Conservation (phyloP, 2,888 invertebrate species). For the Drosophila lutescens region DNA sequence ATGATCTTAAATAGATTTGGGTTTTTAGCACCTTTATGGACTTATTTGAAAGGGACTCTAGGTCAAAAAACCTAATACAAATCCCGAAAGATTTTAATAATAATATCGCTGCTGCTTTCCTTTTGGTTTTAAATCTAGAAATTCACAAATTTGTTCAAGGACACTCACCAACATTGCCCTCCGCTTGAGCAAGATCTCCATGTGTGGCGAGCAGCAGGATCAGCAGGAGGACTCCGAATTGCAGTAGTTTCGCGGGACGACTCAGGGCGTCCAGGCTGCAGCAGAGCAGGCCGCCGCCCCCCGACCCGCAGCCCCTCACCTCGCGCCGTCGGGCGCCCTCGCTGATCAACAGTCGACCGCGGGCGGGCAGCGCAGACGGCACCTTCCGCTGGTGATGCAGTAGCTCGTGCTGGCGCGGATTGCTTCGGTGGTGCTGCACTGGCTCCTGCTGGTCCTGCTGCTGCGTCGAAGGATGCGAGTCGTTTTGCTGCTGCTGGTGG, state of each 20-base stretch:
- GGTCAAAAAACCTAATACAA: too few species aligned
- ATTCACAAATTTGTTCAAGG: too few species aligned
- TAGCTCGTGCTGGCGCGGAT: slow-evolving; percentile 29
- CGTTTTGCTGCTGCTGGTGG: slow-evolving; percentile 6
- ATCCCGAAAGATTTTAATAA: too few species aligned
- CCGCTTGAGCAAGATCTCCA: slow-evolving; percentile 78
- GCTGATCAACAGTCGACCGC: slow-evolving; percentile 37
- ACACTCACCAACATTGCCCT: slow-evolving; percentile 84
- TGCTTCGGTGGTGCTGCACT: slow-evolving; percentile 3
- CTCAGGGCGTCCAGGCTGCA: slow-evolving; percentile 57
- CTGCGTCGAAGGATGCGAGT: neutral
- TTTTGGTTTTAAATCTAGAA: neutral
- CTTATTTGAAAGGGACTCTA: too few species aligned
- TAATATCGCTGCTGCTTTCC: neutral
- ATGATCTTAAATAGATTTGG: too few species aligned
- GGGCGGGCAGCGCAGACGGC: slow-evolving; percentile 17
- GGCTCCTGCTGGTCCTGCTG: neutral
- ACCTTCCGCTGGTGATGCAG: slow-evolving; percentile 39
- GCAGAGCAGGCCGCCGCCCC: slow-evolving; percentile 42
- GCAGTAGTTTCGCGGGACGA: slow-evolving; percentile 53
- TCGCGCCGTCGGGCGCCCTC: slow-evolving; percentile 33
- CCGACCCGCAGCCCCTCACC: slow-evolving; percentile 37
- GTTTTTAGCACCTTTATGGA: too few species aligned
- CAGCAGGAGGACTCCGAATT: slow-evolving; percentile 64
- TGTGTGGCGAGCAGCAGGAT: slow-evolving; percentile 66